phyloP scores from a whole-genome alignment of 2,113 vertebrate species.

The Megaceryle maxima region DNA sequence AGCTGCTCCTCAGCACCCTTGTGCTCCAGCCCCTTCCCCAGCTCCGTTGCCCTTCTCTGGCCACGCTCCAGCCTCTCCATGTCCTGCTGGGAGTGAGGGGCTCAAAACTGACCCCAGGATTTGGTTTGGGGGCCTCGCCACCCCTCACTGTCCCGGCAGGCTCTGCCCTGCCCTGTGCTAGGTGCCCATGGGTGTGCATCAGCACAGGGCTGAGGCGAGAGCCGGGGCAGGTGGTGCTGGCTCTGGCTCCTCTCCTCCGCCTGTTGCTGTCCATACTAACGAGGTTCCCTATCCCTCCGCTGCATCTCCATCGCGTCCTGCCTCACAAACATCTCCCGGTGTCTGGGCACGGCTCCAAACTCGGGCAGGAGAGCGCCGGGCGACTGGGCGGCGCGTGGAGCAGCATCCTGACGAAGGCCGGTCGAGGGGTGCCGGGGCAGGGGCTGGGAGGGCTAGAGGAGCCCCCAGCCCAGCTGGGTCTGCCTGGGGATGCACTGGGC shows the following conservation, averaged over 20 bases:
- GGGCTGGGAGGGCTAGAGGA: not conserved
- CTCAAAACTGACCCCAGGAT: not conserved
- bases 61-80: not conserved
- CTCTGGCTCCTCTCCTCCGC: not conserved
- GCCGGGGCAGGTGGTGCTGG: not conserved
- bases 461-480: not conserved
- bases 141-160: accelerated
- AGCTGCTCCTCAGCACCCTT: no score
- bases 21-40: not conserved
- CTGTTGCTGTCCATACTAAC: constrained; percentile 47
- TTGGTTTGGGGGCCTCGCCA: not conserved
- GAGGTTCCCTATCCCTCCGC: not conserved
- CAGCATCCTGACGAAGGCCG: not conserved
- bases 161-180: not conserved
- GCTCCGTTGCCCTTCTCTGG: not conserved
- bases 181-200: not conserved
- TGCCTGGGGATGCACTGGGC: not conserved
- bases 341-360: constrained; percentile 55
- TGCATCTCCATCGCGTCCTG: not conserved
- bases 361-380: not conserved
- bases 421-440: accelerated
- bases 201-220: not conserved
- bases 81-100: not conserved
- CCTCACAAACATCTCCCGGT: constrained; percentile 1
- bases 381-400: not conserved